These are phyloP conservation scores for Alethe diademata DNA, from an alignment of 2,113 vertebrate species.

Conservation along the genomic window DNA sequence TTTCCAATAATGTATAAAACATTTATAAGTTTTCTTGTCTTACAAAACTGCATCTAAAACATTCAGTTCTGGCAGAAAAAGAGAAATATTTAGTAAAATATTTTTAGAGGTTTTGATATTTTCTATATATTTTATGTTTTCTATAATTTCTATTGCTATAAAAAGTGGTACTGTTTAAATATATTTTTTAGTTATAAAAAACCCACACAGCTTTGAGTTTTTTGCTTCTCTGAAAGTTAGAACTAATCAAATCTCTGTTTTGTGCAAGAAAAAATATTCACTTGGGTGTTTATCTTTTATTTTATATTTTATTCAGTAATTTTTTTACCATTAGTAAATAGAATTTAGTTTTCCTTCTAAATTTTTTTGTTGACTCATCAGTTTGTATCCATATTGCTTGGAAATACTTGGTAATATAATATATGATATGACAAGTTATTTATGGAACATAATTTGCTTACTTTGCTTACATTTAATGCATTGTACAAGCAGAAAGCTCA, in stretches of 20 bases:
- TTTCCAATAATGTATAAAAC: not conserved
- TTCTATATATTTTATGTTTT: not conserved
- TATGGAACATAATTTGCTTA: constrained; percentile 9
- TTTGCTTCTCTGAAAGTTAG: not conserved
- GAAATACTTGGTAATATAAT: not conserved
- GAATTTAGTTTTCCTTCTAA: not conserved
- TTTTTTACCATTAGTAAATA: not conserved
- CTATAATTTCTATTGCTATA: not conserved
- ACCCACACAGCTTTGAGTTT: rapidly evolving
- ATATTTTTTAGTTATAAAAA: not conserved
- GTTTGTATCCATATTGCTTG: not conserved
- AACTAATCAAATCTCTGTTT: not conserved
- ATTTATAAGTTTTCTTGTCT: not conserved
- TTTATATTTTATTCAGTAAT: not conserved
- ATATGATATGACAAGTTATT: constrained; percentile 31
- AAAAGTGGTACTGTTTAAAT: not conserved
- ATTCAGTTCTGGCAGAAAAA: not conserved
- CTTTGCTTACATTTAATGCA: not conserved
- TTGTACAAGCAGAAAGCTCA: constrained; percentile 16
- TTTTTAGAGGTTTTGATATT: rapidly evolving
- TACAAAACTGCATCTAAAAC: not conserved
- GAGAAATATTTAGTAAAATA: not conserved
- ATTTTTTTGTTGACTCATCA: not conserved
- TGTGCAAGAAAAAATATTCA: not conserved
- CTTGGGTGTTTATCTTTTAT: not conserved